A percentile compares a stretch with the other conserved stretches of the same genome.
These are phyloP conservation scores for Nesogale talazaci DNA, from an alignment of 2,113 vertebrate genomes.

Conservation along the genomic window DNA sequence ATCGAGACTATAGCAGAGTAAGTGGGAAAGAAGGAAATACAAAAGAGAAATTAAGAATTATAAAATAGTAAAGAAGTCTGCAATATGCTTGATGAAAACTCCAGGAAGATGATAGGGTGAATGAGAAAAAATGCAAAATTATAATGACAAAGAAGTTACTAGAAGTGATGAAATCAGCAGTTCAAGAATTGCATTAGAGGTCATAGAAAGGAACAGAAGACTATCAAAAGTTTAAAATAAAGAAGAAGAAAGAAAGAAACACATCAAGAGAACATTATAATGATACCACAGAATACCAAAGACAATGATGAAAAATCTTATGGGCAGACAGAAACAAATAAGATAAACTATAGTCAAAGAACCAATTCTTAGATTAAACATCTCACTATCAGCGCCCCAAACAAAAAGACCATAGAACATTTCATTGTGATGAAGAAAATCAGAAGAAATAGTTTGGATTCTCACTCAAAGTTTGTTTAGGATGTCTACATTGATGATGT, in stretches of 20 bases:
- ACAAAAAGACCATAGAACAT: conserved; percentile 2
- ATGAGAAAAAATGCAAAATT: background rate
- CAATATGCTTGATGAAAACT: background rate
- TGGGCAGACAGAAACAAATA: background rate
- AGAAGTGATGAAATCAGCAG: background rate
- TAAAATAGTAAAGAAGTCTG: background rate
- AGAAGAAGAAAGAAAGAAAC: background rate
- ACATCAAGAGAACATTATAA: background rate
- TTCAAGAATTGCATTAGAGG: background rate
- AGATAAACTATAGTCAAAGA: background rate
- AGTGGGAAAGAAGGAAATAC: too few species aligned
- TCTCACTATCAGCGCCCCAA: background rate
- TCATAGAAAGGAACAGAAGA: background rate
- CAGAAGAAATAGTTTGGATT: background rate
- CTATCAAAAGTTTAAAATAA: background rate
- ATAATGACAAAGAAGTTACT: background rate
- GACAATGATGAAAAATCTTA: background rate
- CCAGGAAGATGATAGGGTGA: background rate
- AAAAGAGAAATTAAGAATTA: too few species aligned
- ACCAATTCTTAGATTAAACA: background rate
- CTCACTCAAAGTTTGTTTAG: conserved; percentile 2
- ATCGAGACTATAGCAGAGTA: background rate
- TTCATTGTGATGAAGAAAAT: background rate
- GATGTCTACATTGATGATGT: background rate
- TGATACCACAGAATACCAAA: background rate